A percentile compares a stretch with the other conserved stretches of the same genome.
phyloP scores from a whole-genome alignment of 2,113 vertebrate genomes.

The Herpetotheres cachinnans region DNA sequence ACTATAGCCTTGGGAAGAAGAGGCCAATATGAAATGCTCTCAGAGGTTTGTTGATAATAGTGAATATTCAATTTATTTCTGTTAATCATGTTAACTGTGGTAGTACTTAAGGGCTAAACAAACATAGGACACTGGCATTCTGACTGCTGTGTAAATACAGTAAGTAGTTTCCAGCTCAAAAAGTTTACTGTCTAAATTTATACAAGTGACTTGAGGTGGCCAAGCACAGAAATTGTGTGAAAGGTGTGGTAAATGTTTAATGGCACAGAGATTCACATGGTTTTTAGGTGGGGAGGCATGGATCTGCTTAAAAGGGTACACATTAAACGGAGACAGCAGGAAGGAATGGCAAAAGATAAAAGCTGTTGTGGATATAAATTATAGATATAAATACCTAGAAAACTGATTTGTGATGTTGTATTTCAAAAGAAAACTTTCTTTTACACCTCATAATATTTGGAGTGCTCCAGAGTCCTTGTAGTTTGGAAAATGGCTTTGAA shows the following conservation, averaged over 20 bases:
- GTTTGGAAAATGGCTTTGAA: not conserved
- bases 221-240: not conserved
- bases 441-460: not conserved
- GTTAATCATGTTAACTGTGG: not conserved
- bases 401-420: not conserved
- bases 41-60: conserved; percentile 80
- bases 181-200: not conserved
- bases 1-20: conserved; percentile 95
- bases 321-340: not conserved
- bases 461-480: not conserved
- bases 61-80: not conserved
- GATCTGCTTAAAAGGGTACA: not conserved
- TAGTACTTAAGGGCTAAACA: not conserved
- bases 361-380: not conserved
- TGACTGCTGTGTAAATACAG: not conserved
- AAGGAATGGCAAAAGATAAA: not conserved
- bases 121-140: not conserved
- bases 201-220: not conserved
- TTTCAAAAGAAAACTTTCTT: not conserved
- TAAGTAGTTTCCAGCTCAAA: not conserved
- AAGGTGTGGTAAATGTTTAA: not conserved
- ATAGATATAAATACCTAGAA: not conserved
- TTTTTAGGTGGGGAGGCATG: not conserved
- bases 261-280: not conserved
- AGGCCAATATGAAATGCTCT: conserved; percentile 98